Conservation (phyloP, 2,888 invertebrate species). For the Digitonthophagus gazella region DNA sequence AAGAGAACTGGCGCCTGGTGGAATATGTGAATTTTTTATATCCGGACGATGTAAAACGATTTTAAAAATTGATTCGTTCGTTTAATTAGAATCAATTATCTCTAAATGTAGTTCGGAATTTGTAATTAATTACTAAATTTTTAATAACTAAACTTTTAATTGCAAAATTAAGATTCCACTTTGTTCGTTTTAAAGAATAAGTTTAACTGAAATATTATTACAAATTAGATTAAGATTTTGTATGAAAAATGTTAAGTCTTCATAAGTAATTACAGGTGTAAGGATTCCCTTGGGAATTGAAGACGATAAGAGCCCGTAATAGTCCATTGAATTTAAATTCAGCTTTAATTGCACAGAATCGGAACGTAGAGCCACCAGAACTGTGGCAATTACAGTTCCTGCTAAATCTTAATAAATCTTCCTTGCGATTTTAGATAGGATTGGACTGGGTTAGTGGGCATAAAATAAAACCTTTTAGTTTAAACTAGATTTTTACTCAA, state of each 20-base stretch:
- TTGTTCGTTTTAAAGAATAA: no score
- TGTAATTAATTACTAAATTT: no score
- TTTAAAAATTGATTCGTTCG: not conserved
- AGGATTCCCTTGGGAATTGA: not conserved
- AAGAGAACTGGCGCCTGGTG: not conserved
- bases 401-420: conserved; percentile 17
- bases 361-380: conserved; percentile 10
- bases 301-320: conserved; percentile 8
- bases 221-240: not conserved
- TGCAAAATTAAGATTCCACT: no score
- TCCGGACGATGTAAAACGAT: not conserved
- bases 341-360: conserved; percentile 14
- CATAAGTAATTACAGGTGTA: not conserved
- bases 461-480: not conserved
- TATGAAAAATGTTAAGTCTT: not conserved
- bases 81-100: no score
- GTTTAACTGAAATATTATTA: no score
- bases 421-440: not conserved
- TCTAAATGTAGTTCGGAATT: no score
- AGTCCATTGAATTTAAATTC: conserved; percentile 16
- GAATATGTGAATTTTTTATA: not conserved
- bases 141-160: no score
- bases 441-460: not conserved
- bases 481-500: no score
- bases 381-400: conserved; percentile 9